Percentiles rank a stretch among this genome's conserved stretches.
Evolutionary conservation across 2,797 vertebrate genomes (phyloP).

Genomic region (Chiloscyllium punctatum): DNA sequence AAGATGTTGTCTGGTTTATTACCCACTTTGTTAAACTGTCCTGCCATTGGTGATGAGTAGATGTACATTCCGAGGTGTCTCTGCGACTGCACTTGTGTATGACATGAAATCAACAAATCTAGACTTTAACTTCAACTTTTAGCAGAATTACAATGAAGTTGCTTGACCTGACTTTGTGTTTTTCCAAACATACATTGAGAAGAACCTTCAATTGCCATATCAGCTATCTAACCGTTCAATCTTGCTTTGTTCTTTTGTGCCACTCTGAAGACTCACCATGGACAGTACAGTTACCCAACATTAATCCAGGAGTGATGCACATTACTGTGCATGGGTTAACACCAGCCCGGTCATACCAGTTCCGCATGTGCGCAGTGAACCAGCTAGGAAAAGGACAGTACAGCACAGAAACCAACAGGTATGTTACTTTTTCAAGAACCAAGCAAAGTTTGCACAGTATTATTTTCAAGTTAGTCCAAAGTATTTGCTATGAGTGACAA

Average conservation of each 20-base stretch:
- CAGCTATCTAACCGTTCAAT: not conserved
- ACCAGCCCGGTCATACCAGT: constrained; percentile 88
- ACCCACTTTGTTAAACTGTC: no score
- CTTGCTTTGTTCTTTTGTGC: not conserved
- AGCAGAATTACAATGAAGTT: not conserved
- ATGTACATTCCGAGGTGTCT: no score
- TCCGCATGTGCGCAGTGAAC: constrained; percentile 87
- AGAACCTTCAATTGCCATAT: not conserved
- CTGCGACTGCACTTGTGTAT: no score
- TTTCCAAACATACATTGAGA: not conserved
- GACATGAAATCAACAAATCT: not conserved
- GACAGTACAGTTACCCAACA: constrained; percentile 81
- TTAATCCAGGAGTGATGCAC: constrained; percentile 64
- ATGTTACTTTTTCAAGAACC: constrained; percentile 39
- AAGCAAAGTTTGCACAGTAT: not conserved
- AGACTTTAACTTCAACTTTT: not conserved
- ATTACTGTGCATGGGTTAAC: constrained; percentile 79
- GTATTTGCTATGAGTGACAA: not conserved
- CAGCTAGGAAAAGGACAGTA: constrained; percentile 89
- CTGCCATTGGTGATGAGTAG: no score
- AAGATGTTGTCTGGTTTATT: no score
- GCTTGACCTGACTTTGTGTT: not conserved
- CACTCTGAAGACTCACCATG: constrained; percentile 79
- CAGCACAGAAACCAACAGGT: constrained; percentile 88
- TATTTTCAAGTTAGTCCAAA: not conserved